phyloP scores from a whole-genome alignment of 2,797 vertebrate genomes.

The Nasua narica region DNA sequence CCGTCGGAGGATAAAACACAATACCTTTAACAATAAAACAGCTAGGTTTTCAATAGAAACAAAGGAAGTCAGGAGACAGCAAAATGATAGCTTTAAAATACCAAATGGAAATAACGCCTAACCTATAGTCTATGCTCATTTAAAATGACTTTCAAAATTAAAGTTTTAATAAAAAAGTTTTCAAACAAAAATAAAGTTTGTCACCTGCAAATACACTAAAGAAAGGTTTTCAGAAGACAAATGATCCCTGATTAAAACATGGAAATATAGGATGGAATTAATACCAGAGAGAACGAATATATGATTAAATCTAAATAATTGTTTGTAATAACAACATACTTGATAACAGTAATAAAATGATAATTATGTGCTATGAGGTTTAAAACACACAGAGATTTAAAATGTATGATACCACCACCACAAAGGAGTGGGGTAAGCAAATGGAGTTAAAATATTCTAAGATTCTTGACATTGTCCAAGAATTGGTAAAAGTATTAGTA shows the following conservation, averaged over 20 bases:
- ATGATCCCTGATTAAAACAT: neutral
- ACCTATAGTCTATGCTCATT: neutral
- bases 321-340: neutral
- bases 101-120: neutral
- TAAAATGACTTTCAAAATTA: constrained; percentile 1
- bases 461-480: neutral
- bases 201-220: neutral
- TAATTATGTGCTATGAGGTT: neutral
- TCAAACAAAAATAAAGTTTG: neutral
- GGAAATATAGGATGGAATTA: neutral
- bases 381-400: neutral
- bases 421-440: neutral
- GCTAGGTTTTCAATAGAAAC: neutral
- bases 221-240: constrained; percentile 22
- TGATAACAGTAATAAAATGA: neutral
- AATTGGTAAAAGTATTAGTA: constrained; percentile 1
- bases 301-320: neutral
- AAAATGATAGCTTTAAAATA: neutral
- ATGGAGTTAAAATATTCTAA: neutral
- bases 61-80: neutral
- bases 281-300: neutral
- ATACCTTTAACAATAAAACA: neutral
- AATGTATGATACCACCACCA: neutral
- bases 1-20: neutral
- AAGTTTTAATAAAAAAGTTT: neutral